Evolutionary conservation across 37 sponge, comb jelly and placozoan genomes (phyloP).

Genomic region (Ephydatia muelleri): DNA sequence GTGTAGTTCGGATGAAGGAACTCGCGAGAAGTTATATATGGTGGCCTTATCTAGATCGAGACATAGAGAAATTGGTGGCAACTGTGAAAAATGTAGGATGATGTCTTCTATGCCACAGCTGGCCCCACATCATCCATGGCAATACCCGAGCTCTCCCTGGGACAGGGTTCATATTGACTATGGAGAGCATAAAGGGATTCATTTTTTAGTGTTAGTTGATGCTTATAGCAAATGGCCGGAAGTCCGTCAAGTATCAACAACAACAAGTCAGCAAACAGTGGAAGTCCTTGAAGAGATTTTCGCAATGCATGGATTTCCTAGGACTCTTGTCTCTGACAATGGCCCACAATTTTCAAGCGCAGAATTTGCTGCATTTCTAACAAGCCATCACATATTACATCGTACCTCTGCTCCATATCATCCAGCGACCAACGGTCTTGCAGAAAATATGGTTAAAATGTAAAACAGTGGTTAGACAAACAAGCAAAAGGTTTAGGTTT

Average conservation of each 20-base stretch:
- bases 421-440: slow-evolving; percentile 62
- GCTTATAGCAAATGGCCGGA: slow-evolving; percentile 40
- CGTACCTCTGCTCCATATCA: slow-evolving; percentile 24
- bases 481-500: background rate
- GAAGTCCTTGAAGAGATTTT: too few species aligned
- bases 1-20: slow-evolving; percentile 22
- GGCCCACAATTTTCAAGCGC: slow-evolving; percentile 42
- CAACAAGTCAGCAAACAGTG: slow-evolving; percentile 7
- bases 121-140: too few species aligned
- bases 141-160: too few species aligned
- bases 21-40: slow-evolving; percentile 27
- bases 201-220: slow-evolving; percentile 3
- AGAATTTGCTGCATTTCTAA: slow-evolving; percentile 44
- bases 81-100: slow-evolving; percentile 4
- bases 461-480: slow-evolving; percentile 22
- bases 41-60: slow-evolving; percentile 21
- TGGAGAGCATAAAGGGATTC: background rate
- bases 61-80: slow-evolving; percentile 1
- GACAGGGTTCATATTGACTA: slow-evolving; percentile 30
- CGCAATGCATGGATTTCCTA: slow-evolving; percentile 13
- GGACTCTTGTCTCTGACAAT: slow-evolving; percentile 32
- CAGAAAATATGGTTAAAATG: slow-evolving; percentile 55
- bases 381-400: slow-evolving; percentile 27
- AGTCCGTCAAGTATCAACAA: slow-evolving; percentile 8
- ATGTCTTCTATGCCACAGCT: background rate